These are phyloP conservation scores for Mylabris phalerata DNA, from an alignment of 1,140 invertebrate species.

Conservation along the genomic window DNA sequence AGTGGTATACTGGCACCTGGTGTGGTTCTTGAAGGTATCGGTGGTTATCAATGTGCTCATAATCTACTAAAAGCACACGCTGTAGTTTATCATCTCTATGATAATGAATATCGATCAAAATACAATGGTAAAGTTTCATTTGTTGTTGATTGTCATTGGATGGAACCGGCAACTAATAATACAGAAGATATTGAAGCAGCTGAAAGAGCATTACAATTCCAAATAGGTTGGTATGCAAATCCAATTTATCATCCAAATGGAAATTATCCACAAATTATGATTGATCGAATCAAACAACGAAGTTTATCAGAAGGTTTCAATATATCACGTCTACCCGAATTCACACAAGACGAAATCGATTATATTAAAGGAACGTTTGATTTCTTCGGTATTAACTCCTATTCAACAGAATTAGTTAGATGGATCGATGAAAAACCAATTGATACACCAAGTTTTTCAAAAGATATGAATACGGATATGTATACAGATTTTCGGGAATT, in stretches of 20 bases:
- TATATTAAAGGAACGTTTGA: constrained; percentile 5
- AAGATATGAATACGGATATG: neutral
- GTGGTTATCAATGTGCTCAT: constrained; percentile 28
- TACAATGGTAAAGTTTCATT: constrained; percentile 22
- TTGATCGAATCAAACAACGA: constrained; percentile 38
- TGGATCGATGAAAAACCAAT: constrained; percentile 39
- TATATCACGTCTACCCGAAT: constrained; percentile 52
- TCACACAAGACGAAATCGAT: constrained; percentile 45
- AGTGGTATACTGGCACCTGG: constrained; percentile 24
- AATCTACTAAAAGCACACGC: constrained; percentile 30
- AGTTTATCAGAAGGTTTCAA: constrained; percentile 42
- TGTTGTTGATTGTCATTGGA: constrained; percentile 4
- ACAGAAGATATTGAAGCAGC: constrained; percentile 44
- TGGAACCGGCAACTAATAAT: constrained; percentile 38
- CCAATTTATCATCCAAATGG: constrained; percentile 55
- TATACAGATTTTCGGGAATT: constrained; percentile 8
- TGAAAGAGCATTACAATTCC: constrained; percentile 40
- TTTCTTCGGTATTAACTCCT: constrained; percentile 41
- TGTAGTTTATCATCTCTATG: constrained; percentile 26
- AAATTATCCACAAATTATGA: constrained; percentile 11
- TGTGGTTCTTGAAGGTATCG: constrained; percentile 24
- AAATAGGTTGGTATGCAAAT: constrained; percentile 55
- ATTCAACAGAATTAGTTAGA: constrained; percentile 42
- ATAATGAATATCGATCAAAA: constrained; percentile 22
- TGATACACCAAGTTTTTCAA: neutral